Percentiles rank a stretch among this genome's conserved stretches.
Conservation (phyloP, 2,113 vertebrate species). For the Notechis scutatus region DNA sequence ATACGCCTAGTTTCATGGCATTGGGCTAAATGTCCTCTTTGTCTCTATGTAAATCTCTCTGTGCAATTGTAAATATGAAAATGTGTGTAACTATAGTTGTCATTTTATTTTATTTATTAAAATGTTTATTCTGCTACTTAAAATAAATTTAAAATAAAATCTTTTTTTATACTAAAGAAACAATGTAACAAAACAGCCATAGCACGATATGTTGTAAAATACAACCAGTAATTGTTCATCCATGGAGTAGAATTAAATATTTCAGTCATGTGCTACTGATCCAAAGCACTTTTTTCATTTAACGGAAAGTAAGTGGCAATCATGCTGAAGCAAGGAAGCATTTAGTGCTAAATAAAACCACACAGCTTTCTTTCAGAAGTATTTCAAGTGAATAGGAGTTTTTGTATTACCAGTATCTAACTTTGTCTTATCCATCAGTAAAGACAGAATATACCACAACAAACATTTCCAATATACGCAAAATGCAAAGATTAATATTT, state of each 20-base stretch:
- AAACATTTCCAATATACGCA: background rate
- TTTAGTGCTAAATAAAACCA: background rate
- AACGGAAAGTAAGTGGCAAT: background rate
- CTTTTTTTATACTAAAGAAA: background rate
- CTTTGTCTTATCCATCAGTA: background rate
- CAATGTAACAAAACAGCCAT: background rate
- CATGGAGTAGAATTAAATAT: background rate
- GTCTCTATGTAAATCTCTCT: constrained; percentile 14
- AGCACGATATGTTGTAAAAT: background rate
- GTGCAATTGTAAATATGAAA: background rate
- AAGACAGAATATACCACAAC: background rate
- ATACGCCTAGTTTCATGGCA: background rate
- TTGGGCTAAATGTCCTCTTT: constrained; percentile 19
- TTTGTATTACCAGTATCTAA: background rate
- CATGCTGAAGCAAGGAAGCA: background rate
- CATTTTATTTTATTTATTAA: background rate
- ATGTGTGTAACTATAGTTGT: background rate
- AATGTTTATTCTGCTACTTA: background rate
- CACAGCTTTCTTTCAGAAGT: background rate
- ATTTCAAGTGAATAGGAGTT: background rate
- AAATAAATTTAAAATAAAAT: background rate
- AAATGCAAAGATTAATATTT: background rate
- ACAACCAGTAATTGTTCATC: constrained; percentile 22
- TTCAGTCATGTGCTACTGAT: background rate
- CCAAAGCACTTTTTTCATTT: background rate